A percentile compares a stretch with the other conserved stretches of the same genome.
phyloP scores from a whole-genome alignment of 2,797 vertebrate genomes.

The Anabas testudineus region DNA sequence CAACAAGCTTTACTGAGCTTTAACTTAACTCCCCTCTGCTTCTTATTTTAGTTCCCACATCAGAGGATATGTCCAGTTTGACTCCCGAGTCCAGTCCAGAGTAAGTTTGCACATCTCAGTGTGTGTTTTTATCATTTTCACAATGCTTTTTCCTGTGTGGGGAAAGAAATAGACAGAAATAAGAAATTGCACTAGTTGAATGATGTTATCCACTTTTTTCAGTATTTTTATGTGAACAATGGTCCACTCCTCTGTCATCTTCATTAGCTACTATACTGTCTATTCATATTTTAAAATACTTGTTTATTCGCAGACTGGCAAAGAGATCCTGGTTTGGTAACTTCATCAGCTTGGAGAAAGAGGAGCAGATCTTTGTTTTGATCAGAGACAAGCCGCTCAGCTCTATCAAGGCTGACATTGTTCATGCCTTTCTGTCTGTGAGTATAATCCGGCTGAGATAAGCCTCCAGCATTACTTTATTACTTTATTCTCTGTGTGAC shows the following conservation, averaged over 20 bases:
- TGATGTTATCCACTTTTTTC: too few relatives aligned
- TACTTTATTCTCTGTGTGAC: background rate
- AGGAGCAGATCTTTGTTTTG: conserved; percentile 94
- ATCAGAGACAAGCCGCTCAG: conserved; percentile 94
- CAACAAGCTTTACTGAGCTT: conserved; percentile 40
- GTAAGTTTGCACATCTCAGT: conserved; percentile 80
- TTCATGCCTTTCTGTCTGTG: conserved; percentile 94
- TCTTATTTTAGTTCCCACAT: conserved; percentile 86
- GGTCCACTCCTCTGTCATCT: too few relatives aligned
- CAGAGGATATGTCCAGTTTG: conserved; percentile 95
- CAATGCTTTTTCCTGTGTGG: too few relatives aligned
- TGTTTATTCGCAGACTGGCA: conserved; percentile 84
- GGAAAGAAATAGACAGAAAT: too few relatives aligned
- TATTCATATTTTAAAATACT: background rate
- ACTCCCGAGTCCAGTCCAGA: conserved; percentile 95
- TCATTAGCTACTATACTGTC: too few relatives aligned
- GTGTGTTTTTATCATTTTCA: background rate
- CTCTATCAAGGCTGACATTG: conserved; percentile 95
- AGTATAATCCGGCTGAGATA: conserved; percentile 50
- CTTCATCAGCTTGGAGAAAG: conserved; percentile 94
- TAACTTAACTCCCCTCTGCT: background rate
- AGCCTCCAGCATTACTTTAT: background rate
- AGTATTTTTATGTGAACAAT: too few relatives aligned
- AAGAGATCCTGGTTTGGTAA: conserved; percentile 96
- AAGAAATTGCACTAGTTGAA: too few relatives aligned